phyloP scores from a whole-genome alignment of 2,797 vertebrate species.

The Loriculus beryllinus region DNA sequence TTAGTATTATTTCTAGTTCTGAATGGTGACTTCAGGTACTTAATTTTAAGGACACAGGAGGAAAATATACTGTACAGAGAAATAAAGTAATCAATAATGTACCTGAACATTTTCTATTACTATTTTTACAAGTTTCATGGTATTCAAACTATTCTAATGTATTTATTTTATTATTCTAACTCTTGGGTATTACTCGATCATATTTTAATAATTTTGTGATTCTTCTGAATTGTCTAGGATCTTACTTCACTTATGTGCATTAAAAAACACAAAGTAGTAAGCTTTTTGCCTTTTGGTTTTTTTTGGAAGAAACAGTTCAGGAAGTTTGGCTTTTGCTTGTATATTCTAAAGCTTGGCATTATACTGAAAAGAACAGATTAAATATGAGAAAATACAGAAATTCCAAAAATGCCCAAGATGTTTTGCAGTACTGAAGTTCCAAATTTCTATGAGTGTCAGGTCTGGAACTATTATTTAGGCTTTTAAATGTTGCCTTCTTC shows the following conservation, averaged over 20 bases:
- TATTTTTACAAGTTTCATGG: neutral
- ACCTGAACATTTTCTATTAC: neutral
- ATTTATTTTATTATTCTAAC: neutral
- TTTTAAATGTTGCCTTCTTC: neutral
- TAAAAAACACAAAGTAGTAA: neutral
- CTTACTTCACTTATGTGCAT: neutral
- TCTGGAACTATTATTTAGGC: neutral
- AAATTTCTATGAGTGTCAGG: neutral
- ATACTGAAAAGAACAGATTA: neutral
- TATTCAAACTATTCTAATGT: neutral
- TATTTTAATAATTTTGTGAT: neutral
- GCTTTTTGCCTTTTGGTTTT: neutral
- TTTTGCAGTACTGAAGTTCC: neutral
- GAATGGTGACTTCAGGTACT: neutral
- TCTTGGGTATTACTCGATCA: neutral
- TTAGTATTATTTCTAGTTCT: neutral
- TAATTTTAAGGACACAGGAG: neutral
- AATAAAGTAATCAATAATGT: neutral
- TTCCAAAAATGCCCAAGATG: neutral
- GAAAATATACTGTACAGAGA: neutral
- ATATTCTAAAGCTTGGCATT: neutral
- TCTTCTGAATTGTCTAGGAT: neutral
- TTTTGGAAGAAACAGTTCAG: neutral
- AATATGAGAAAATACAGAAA: neutral
- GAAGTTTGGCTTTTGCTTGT: neutral